Evolutionary conservation across 2,888 invertebrate species (phyloP), one percentile per base, ranked within the genome.

Genomic region (Melitaea athalia): DNA sequence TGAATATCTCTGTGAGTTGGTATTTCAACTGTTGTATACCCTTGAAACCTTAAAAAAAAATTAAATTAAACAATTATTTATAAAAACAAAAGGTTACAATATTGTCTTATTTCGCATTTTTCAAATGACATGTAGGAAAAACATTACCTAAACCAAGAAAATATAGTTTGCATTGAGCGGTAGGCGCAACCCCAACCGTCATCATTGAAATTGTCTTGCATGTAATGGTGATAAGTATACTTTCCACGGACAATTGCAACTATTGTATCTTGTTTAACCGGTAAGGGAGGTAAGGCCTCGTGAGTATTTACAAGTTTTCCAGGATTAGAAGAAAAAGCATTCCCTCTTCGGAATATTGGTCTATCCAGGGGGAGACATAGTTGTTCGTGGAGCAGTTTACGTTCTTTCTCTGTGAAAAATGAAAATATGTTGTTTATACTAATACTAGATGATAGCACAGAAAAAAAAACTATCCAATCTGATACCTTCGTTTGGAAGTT

Each of bases 181-280:
- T 99, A 99, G 0, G 99, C 99, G 92, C 99, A 99, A 5, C 99
- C 99, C 99, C 99, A 99, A n/a, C 98, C 98, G 85, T 97, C 96
- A 81, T 99, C 99, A 86, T 99, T 96, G 84, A 98, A 95, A 75
- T 95, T 94, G 81, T 99, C 97, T 86, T 99, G 99, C 95, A 98
- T 96, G 86, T 99, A 99, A 87, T 99, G 99, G 84, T 98, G 96
- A 88, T 99, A 99, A 17, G 95, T 93, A 83, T 99, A 99, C 73
- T 95, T 94, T 1, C 99, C 99, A 73, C 95, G 93, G 3, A 99
- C 95, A 43, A 96, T 72, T 53, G 92, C 91, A 0, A 84, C 75
- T 0, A 77, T 83, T 0, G 83, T 81, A 49, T 87, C 87, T 0
- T 78, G 75, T 66, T 81, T 85, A 10, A 76, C 49, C 42, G 87